Evolutionary conservation across 2,888 invertebrate genomes (phyloP), one percentile per base, ranked within the genome.

Genomic region (Cheiracanthium punctorium): DNA sequence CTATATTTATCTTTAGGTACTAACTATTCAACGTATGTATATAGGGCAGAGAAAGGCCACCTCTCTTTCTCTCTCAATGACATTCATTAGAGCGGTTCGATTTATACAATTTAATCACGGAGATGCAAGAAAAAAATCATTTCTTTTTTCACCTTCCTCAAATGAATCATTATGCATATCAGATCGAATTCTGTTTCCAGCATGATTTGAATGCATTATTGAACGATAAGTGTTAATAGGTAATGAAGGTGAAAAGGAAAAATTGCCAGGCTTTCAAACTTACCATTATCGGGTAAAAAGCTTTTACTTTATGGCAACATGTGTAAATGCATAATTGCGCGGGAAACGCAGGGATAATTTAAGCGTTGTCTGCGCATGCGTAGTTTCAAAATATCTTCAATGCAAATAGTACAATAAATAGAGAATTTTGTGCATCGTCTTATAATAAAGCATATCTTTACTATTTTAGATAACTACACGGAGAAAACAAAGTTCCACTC

Each of bases 1-100:
- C n/a, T n/a, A n/a, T n/a, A n/a, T n/a, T n/a, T n/a, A n/a, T n/a
- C n/a, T n/a, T n/a, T n/a, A n/a, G n/a, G n/a, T n/a, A n/a, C n/a
- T n/a, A n/a, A n/a, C n/a, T n/a, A n/a, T n/a, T n/a, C n/a, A n/a
- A n/a, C 24, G 20, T 58, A 58, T 58, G 58, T 58, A 58, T 58
- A 58, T 58, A 58, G 58, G 58, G 5, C 58, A 58, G 2, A 24
- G 24, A 58, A 24, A 58, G 58, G 4, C 24, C 24, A 24, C 2
- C 24, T n/a, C n/a, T n/a, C n/a, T n/a, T n/a, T n/a, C n/a, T n/a
- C n/a, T 58, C 24, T 58, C 58, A 58, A 58, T 58, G 58, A 58
- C 58, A 58, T 12, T 58, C 24, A 24, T 20, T 12, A 58, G 12
- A 24, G 4, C 4, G 7, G 20, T 17, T 48, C 17, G 48, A 48